phyloP scores from a whole-genome alignment of 2,113 vertebrate species.

The Microtus pennsylvanicus region DNA sequence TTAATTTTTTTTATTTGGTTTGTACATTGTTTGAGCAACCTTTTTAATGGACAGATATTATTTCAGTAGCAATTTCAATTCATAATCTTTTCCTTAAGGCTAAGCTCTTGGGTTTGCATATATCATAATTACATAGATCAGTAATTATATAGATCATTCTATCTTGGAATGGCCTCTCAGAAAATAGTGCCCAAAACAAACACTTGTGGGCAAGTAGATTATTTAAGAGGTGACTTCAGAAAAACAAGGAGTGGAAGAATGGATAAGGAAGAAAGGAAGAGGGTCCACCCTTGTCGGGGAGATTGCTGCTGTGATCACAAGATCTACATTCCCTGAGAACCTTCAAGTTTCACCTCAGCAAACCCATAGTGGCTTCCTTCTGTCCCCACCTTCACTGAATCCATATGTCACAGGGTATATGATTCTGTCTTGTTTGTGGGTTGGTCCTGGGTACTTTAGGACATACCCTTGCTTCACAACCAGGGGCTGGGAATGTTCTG shows the following conservation, averaged over 20 bases:
- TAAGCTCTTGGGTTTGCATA: background rate
- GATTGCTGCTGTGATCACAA: background rate
- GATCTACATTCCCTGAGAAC: background rate
- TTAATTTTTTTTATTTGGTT: constrained; percentile 15
- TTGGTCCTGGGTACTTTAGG: background rate
- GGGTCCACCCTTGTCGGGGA: background rate
- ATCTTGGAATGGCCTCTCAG: constrained; percentile 16
- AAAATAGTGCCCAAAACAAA: constrained; percentile 42
- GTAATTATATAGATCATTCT: constrained; percentile 9
- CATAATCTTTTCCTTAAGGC: background rate
- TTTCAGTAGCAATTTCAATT: background rate
- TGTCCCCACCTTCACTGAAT: background rate
- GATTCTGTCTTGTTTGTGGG: background rate
- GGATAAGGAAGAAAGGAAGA: background rate
- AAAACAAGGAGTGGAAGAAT: background rate
- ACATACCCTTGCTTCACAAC: background rate
- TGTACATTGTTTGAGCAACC: background rate
- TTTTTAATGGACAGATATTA: background rate
- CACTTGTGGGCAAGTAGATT: background rate
- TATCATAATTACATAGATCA: constrained; percentile 6
- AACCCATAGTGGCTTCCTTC: background rate
- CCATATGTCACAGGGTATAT: background rate
- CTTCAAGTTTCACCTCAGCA: background rate
- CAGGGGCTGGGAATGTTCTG: background rate
- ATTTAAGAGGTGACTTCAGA: background rate